Conservation (phyloP, 2,113 vertebrate genomes). For the Sinocyclocheilus rhinocerous region DNA sequence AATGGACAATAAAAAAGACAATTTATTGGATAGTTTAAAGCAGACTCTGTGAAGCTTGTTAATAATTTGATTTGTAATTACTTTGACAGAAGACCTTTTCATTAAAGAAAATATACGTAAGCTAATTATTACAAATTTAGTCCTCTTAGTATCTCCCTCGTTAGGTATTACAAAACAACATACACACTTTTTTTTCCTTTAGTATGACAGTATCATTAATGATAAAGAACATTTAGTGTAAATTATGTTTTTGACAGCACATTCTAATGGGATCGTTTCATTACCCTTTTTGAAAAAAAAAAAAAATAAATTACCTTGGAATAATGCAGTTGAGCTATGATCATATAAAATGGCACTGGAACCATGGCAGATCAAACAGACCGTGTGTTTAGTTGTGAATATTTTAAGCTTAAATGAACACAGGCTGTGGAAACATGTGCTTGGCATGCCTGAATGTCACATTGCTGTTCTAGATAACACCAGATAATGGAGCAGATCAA, state of each 20-base stretch:
- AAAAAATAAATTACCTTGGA: not conserved
- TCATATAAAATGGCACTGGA: not conserved
- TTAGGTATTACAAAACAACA: not conserved
- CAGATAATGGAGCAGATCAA: constrained; percentile 37
- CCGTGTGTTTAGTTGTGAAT: not conserved
- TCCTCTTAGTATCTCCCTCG: not conserved
- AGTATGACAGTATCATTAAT: not conserved
- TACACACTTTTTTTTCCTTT: not conserved
- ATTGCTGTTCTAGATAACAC: constrained; percentile 2
- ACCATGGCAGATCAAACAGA: not conserved
- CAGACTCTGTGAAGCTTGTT: not conserved
- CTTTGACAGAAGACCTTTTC: not conserved
- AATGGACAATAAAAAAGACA: not conserved
- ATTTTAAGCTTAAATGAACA: constrained; percentile 3
- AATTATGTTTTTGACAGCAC: not conserved
- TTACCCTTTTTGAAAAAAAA: not conserved
- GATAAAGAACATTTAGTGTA: not conserved
- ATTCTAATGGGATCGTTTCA: not conserved
- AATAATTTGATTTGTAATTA: not conserved
- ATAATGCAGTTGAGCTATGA: not conserved
- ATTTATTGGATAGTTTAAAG: not conserved
- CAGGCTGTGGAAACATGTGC: not conserved
- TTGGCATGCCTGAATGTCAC: constrained; percentile 32
- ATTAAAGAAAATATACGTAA: not conserved
- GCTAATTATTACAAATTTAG: not conserved